A percentile compares a stretch with the other conserved stretches of the same genome.
Conservation (phyloP, 64 coral and sea anemone species). For the Anthopleura sola region DNA sequence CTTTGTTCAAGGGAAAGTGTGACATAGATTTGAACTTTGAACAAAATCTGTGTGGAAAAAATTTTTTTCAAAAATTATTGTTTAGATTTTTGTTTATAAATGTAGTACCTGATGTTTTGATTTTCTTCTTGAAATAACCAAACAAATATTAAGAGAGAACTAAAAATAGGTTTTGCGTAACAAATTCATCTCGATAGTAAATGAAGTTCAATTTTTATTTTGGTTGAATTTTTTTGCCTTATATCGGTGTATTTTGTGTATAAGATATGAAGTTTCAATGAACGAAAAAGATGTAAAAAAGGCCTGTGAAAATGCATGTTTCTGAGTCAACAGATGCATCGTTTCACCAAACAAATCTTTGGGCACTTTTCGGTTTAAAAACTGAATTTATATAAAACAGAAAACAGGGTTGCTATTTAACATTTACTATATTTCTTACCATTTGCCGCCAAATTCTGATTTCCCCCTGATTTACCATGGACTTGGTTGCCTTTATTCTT, state of each 20-base stretch:
- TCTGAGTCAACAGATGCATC: too few relatives aligned
- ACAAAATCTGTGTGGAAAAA: neutral
- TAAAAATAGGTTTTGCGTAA: neutral
- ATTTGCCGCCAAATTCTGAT: too few relatives aligned
- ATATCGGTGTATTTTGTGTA: neutral
- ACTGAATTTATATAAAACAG: too few relatives aligned
- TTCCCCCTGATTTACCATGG: neutral
- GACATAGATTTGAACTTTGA: neutral
- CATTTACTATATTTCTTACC: neutral
- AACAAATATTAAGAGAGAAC: neutral
- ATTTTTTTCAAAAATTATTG: neutral
- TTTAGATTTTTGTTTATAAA: neutral
- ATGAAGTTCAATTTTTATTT: neutral
- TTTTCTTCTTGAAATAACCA: neutral
- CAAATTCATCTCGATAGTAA: neutral
- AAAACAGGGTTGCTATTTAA: too few relatives aligned
- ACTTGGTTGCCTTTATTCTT: neutral
- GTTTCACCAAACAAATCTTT: too few relatives aligned
- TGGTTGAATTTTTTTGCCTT: neutral
- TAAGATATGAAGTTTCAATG: neutral
- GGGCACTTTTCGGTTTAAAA: too few relatives aligned
- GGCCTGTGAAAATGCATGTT: too few relatives aligned
- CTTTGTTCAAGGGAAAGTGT: neutral
- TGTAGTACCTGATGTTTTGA: neutral
- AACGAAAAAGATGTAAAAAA: too few relatives aligned